Evolutionary conservation across 2,113 vertebrate genomes (phyloP).

Genomic region (Monopterus albus): DNA sequence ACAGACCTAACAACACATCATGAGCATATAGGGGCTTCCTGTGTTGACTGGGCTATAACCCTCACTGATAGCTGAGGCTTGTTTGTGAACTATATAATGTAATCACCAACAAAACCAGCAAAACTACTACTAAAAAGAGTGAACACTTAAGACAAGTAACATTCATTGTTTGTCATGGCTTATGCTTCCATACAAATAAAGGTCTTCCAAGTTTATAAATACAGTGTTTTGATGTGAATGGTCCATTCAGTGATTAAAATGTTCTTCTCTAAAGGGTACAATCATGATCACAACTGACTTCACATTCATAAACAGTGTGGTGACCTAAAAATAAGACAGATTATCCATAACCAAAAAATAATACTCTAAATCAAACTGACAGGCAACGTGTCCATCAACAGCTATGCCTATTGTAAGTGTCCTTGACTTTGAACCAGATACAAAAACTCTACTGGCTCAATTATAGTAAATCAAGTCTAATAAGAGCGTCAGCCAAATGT

Average conservation of each 20-base stretch:
- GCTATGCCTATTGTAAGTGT: neutral
- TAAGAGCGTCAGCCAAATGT: conserved; percentile 34
- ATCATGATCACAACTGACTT: neutral
- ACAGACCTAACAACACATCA: neutral
- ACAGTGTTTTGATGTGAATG: neutral
- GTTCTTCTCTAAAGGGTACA: neutral
- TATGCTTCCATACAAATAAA: neutral
- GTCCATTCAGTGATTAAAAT: neutral
- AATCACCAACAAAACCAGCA: neutral
- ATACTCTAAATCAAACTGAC: conserved; percentile 24
- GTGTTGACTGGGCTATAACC: neutral
- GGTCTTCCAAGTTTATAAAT: neutral
- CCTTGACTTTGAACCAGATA: conserved; percentile 34
- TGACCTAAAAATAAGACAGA: conserved; percentile 12
- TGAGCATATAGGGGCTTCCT: neutral
- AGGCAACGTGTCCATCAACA: conserved; percentile 6
- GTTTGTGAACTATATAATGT: neutral
- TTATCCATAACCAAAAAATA: conserved; percentile 5
- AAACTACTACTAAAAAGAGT: too few relatives aligned
- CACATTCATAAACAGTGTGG: neutral
- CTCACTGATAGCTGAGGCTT: neutral
- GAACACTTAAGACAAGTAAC: too few relatives aligned
- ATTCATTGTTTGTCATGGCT: too few relatives aligned
- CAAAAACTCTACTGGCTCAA: conserved; percentile 31
- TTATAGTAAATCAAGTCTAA: conserved; percentile 43